A percentile compares a stretch with the other conserved stretches of the same genome.
Conservation (phyloP, 2,113 vertebrate genomes). For the Mirza zaza region DNA sequence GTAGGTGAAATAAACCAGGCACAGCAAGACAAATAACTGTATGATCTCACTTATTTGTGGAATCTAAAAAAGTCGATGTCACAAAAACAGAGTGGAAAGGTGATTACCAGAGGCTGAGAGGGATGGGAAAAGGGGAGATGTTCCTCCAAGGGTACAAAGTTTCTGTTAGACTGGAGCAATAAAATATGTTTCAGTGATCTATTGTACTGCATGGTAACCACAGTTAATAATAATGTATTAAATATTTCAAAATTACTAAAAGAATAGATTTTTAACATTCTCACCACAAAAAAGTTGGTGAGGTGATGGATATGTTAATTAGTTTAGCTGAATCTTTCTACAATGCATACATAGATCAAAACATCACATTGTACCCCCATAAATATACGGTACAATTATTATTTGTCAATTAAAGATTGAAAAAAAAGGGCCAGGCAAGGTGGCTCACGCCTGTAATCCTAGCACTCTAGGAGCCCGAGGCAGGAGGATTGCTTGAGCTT, state of each 20-base stretch:
- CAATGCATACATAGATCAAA: background rate
- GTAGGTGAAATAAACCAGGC: background rate
- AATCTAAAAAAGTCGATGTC: background rate
- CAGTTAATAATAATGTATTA: background rate
- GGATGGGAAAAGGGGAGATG: background rate
- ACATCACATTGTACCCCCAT: background rate
- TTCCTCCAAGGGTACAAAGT: background rate
- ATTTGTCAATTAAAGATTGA: background rate
- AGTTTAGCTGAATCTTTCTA: background rate
- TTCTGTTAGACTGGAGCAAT: background rate
- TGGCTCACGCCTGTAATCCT: too few relatives aligned
- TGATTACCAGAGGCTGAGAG: background rate
- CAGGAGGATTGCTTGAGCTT: too few relatives aligned
- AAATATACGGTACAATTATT: background rate
- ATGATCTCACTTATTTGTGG: background rate
- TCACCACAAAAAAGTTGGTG: background rate
- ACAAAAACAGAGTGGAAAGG: background rate
- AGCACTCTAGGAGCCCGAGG: too few relatives aligned
- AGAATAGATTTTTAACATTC: background rate
- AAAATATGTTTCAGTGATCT: background rate
- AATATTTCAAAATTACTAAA: background rate
- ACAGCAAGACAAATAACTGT: background rate
- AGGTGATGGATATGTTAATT: background rate
- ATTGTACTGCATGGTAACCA: background rate
- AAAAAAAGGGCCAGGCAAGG: background rate